A percentile compares a stretch with the other conserved stretches of the same genome.
These are phyloP conservation scores for Pristiophorus japonicus DNA, from an alignment of 2,113 vertebrate genomes.

Conservation along the genomic window DNA sequence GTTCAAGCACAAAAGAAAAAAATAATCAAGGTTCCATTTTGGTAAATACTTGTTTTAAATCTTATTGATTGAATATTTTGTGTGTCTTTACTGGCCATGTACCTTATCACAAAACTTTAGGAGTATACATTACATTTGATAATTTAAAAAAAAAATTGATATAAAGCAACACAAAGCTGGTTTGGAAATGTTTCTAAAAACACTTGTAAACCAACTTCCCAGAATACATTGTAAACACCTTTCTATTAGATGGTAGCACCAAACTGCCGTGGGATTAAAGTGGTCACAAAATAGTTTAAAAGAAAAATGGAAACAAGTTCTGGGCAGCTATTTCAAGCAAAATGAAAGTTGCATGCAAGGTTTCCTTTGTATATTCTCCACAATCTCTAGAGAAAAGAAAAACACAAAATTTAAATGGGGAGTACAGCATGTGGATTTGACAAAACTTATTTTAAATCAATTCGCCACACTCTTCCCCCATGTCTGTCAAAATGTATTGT, in stretches of 20 bases:
- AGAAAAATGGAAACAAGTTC: neutral
- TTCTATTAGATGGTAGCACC: neutral
- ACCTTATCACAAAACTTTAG: neutral
- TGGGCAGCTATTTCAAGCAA: too few relatives aligned
- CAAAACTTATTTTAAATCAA: neutral
- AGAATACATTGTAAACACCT: neutral
- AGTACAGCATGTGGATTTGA: neutral
- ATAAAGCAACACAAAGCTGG: neutral
- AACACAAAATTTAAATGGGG: neutral
- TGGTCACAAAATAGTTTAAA: neutral
- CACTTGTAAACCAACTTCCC: neutral
- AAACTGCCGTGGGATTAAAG: too few relatives aligned
- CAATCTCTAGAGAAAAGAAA: neutral
- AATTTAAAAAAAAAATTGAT: neutral
- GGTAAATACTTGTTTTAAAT: neutral
- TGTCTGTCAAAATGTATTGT: neutral
- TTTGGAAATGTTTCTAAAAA: neutral
- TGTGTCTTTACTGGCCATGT: neutral
- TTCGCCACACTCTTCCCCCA: neutral
- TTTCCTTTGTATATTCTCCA: neutral
- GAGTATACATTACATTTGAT: neutral
- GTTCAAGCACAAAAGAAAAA: neutral
- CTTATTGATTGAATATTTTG: neutral
- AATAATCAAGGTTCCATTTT: neutral
- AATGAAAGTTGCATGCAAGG: neutral